A percentile compares a stretch with the other conserved stretches of the same genome.
Conservation (phyloP, 2,113 vertebrate genomes). For the Cathartes aura region DNA sequence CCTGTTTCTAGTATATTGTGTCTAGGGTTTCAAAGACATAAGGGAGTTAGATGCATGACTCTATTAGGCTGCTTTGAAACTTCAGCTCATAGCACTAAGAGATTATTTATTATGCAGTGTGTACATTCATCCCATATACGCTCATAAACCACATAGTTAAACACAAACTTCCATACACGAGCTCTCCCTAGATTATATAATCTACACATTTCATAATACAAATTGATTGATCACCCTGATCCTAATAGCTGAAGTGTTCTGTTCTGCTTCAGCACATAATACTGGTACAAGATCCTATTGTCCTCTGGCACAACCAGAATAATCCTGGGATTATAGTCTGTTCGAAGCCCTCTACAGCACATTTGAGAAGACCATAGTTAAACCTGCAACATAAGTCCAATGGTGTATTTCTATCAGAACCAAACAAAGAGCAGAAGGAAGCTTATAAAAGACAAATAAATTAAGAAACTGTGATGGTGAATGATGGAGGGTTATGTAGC, state of each 20-base stretch:
- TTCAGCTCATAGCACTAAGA: background rate
- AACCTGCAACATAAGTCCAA: background rate
- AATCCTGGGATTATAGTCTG: background rate
- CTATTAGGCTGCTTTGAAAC: slow-evolving; percentile 35
- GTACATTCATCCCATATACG: background rate
- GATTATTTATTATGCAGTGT: slow-evolving; percentile 9
- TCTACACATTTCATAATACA: background rate
- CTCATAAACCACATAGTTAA: background rate
- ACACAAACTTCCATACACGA: background rate
- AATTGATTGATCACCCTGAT: background rate
- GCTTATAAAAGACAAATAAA: background rate
- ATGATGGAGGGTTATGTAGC: background rate
- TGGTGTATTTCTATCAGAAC: background rate
- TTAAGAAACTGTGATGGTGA: background rate
- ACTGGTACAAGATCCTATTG: background rate
- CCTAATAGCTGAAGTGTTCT: background rate
- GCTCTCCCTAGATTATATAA: background rate
- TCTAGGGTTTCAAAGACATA: slow-evolving; percentile 9
- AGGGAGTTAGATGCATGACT: slow-evolving; percentile 26
- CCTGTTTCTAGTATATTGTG: background rate
- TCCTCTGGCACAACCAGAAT: background rate
- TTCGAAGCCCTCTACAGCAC: background rate
- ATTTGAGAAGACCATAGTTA: background rate
- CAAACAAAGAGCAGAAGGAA: background rate
- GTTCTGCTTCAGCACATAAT: background rate